Percentiles rank a stretch among this genome's conserved stretches.
These are phyloP conservation scores for Astatotilapia flaviijosephi DNA, from an alignment of 2,113 vertebrate species.

Conservation along the genomic window DNA sequence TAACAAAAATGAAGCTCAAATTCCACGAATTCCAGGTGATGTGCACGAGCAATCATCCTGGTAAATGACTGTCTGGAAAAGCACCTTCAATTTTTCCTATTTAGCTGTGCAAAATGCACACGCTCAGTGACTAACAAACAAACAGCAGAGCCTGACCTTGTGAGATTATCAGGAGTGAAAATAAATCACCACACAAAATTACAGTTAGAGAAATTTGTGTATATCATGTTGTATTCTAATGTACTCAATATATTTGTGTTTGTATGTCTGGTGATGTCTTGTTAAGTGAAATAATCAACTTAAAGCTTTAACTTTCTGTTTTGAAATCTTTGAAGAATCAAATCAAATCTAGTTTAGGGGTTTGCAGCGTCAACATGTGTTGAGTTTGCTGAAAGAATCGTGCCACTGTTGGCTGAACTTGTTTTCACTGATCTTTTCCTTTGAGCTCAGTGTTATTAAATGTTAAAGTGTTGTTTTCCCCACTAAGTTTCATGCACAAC, in stretches of 20 bases:
- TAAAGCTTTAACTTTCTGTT: background rate
- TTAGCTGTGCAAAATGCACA: background rate
- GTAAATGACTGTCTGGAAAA: background rate
- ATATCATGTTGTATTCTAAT: background rate
- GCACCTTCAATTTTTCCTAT: background rate
- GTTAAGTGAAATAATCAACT: background rate
- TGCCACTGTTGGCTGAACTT: background rate
- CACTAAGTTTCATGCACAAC: background rate
- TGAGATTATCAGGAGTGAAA: background rate
- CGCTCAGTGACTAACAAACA: fast-evolving
- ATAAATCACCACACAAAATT: background rate
- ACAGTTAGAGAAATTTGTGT: background rate
- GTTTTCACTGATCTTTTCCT: background rate
- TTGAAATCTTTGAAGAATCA: background rate
- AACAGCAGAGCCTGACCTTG: background rate
- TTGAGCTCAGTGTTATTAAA: background rate
- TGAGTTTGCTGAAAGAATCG: background rate
- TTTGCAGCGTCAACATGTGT: background rate
- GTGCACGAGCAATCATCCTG: background rate
- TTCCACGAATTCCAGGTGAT: background rate
- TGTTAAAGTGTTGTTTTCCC: background rate
- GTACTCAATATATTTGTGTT: background rate
- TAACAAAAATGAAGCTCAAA: background rate
- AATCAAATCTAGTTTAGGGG: background rate
- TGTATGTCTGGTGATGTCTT: background rate